phyloP scores from a whole-genome alignment of 2,888 invertebrate genomes.

The Lithophane leautieri region DNA sequence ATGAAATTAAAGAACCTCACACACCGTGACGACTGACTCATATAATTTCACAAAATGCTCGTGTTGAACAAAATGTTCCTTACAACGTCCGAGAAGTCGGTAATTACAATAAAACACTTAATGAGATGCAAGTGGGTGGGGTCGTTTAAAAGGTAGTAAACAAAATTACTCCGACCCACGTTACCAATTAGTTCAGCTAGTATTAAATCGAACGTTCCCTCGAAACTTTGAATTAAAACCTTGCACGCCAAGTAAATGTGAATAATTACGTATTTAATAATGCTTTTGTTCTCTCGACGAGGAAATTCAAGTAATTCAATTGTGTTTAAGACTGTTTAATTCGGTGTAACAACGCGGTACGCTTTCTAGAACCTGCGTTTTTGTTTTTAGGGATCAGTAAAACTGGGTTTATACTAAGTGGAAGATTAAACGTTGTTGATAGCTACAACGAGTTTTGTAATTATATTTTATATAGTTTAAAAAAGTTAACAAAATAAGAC shows the following conservation, averaged over 20 bases:
- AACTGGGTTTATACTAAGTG: background rate
- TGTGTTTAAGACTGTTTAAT: constrained; percentile 89
- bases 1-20: constrained; percentile 59
- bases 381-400: constrained; percentile 71
- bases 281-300: constrained; percentile 90
- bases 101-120: constrained; percentile 78
- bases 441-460: background rate
- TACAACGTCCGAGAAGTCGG: constrained; percentile 70
- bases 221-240: constrained; percentile 82
- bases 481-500: background rate
- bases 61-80: constrained; percentile 68
- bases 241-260: constrained; percentile 89
- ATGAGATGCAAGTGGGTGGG: constrained; percentile 86
- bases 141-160: constrained; percentile 89
- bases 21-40: constrained; percentile 68
- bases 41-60: constrained; percentile 68
- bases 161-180: constrained; percentile 89
- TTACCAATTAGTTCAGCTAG: constrained; percentile 89
- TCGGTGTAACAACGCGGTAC: constrained; percentile 82
- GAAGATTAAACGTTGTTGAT: no score
- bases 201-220: constrained; percentile 87
- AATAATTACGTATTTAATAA: constrained; percentile 91
- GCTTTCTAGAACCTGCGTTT: constrained; percentile 83
- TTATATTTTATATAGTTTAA: background rate
- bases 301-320: constrained; percentile 90